Percentiles rank a stretch among this genome's conserved stretches.
These are phyloP conservation scores for Drosophila conformis DNA, from an alignment of 2,888 invertebrate genomes.

Conservation along the genomic window DNA sequence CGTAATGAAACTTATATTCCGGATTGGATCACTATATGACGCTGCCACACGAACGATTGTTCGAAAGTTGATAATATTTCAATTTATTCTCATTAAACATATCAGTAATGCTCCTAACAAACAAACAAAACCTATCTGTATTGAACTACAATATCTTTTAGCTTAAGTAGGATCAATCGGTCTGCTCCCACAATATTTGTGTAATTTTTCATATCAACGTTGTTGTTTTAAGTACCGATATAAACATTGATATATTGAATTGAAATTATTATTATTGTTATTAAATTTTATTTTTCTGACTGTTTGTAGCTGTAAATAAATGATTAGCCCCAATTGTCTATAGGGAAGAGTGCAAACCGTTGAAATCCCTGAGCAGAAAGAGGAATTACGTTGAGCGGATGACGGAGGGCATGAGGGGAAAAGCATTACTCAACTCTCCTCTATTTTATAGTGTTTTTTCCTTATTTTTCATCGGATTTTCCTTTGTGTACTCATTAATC, in stretches of 20 bases:
- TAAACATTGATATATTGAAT: background rate
- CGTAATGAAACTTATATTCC: background rate
- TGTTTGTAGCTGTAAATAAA: constrained; percentile 39
- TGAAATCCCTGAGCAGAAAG: constrained; percentile 5
- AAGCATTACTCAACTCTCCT: constrained; percentile 28
- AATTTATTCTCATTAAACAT: background rate
- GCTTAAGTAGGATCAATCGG: background rate
- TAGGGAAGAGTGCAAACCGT: constrained; percentile 16
- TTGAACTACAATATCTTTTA: background rate
- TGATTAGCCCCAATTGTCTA: constrained; percentile 42
- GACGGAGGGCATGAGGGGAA: background rate
- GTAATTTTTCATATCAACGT: background rate
- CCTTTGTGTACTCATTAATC: constrained; percentile 56
- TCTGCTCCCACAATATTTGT: background rate
- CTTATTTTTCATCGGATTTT: constrained; percentile 17
- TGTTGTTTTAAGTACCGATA: background rate
- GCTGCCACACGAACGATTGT: background rate
- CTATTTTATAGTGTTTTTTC: constrained; percentile 9
- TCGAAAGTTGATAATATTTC: too few relatives aligned
- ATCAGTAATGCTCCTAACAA: background rate
- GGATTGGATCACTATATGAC: background rate
- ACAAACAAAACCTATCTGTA: rapidly evolving
- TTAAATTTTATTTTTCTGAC: constrained; percentile 8
- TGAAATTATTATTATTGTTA: background rate
- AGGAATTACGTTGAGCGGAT: background rate